Base-by-base conservation (phyloP, 2,113 vertebrate genomes). In the Odocoileus virginianus region DNA sequence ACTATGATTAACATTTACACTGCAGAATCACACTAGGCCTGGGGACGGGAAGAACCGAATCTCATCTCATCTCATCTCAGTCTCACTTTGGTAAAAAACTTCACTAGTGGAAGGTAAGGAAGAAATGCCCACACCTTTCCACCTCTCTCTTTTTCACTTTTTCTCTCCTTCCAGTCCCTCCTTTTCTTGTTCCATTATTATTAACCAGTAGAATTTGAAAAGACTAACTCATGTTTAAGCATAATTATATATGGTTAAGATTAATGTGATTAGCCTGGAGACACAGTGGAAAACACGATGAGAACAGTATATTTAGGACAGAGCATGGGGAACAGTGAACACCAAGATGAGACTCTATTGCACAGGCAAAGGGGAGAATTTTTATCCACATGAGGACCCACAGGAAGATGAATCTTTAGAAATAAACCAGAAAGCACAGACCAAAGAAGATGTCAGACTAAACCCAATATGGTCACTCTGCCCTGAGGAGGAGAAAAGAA, bases 271-370 rank as follows among this genome's bases (percentile, higher is more conserved):
- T n/a, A n/a, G 17, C n/a, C 6, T 64, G 74, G 12, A 52, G 12
- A 61, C 60, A 1, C 15, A n/a, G 43, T 28, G 7, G 16, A 11
- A 85, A 76, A 58, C 27, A 3, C 3, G 6, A 45, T 25, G 45
- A 76, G 6, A 40, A 52, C 71, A 33, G 16, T 1, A 15, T 47
- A 13, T 2, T 36, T 58, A 92, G 33, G 19, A 54, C 5, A 64
- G 13, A 55, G 23, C 16, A 10, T 7, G 2, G 2, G 30, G n/a
- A 7, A 25, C 9, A 2, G 23, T 11, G 16, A 76, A 54, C 0
- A 3, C 36, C 28, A 64, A 60, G 33, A 60, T 1, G 7, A 0
- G 14, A 61, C 45, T 55, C 25, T 9, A n/a, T 33, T 33, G 13
- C 6, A 14, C 7, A 40, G 47, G 45, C 3, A 50, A 25, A 0